Conservation (phyloP, 2,797 vertebrate genomes). For the Gymnoscopelus microlampas region DNA sequence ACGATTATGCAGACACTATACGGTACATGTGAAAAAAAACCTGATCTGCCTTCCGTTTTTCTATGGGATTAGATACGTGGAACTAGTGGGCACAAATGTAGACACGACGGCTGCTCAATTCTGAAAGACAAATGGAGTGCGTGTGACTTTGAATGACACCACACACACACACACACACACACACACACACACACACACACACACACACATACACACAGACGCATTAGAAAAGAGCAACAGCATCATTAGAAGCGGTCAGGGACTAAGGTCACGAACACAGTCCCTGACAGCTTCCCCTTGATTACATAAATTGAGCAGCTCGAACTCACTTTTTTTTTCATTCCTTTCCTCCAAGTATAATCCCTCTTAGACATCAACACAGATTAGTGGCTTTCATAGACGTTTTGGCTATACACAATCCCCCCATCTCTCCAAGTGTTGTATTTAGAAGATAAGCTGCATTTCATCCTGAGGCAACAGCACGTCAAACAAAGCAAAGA, state of each 20-base stretch:
- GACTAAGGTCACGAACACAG: constrained; percentile 58
- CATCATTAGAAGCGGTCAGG: constrained; percentile 48
- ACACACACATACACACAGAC: too few relatives aligned
- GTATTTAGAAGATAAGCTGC: constrained; percentile 66
- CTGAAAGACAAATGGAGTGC: constrained; percentile 10
- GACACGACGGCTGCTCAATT: constrained; percentile 27
- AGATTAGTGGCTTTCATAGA: constrained; percentile 77
- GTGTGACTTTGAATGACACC: constrained; percentile 7
- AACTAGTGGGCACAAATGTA: constrained; percentile 47
- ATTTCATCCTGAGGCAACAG: constrained; percentile 54
- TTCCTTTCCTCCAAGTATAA: constrained; percentile 66
- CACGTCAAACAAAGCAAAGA: constrained; percentile 31
- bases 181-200: too few relatives aligned
- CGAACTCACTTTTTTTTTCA: constrained; percentile 35
- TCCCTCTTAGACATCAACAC: constrained; percentile 66
- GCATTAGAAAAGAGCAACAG: constrained; percentile 44
- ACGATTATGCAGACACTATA: constrained; percentile 36
- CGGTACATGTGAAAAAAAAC: constrained; percentile 44
- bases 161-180: too few relatives aligned
- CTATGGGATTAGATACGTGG: constrained; percentile 65
- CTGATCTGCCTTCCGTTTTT: constrained; percentile 35
- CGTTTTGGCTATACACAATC: constrained; percentile 66
- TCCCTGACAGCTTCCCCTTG: constrained; percentile 30
- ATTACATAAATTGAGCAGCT: constrained; percentile 57
- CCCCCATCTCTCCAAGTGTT: constrained; percentile 57